These are phyloP conservation scores for Pandemis cinnamomeana DNA, from an alignment of 2,888 invertebrate species.

Conservation along the genomic window DNA sequence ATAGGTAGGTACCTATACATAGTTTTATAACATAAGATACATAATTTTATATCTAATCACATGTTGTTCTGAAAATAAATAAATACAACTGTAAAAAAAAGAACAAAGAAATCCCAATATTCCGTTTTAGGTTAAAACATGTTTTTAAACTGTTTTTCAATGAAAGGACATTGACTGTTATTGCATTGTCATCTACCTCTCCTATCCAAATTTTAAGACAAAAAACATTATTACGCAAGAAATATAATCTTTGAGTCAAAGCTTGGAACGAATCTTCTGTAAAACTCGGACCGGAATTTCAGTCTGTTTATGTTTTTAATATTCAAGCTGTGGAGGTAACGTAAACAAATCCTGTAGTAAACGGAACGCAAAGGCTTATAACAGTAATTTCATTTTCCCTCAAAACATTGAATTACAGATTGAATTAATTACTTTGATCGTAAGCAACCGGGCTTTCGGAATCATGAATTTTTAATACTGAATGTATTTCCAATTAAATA, in stretches of 20 bases:
- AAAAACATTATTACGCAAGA: neutral
- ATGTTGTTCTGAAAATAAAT: no score
- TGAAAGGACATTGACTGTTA: no score
- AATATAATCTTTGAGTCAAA: neutral
- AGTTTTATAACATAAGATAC: no score
- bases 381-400: constrained; percentile 32
- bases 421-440: constrained; percentile 41
- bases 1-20: no score
- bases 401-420: constrained; percentile 40
- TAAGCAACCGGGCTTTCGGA: constrained; percentile 35
- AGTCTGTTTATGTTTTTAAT: constrained; percentile 26
- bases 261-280: neutral
- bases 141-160: no score
- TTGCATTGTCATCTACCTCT: no score
- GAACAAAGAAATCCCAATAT: no score
- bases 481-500: constrained; percentile 42
- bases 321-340: constrained; percentile 18
- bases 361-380: constrained; percentile 31
- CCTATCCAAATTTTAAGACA: no score
- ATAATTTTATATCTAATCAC: no score
- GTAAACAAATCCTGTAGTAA: constrained; percentile 37
- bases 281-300: constrained; percentile 5
- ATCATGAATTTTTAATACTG: constrained; percentile 41
- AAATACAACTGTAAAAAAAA: no score
- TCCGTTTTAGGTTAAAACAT: no score